Base-by-base conservation (phyloP, 2,888 invertebrate genomes). In the Brachynemurus nebulosus region DNA sequence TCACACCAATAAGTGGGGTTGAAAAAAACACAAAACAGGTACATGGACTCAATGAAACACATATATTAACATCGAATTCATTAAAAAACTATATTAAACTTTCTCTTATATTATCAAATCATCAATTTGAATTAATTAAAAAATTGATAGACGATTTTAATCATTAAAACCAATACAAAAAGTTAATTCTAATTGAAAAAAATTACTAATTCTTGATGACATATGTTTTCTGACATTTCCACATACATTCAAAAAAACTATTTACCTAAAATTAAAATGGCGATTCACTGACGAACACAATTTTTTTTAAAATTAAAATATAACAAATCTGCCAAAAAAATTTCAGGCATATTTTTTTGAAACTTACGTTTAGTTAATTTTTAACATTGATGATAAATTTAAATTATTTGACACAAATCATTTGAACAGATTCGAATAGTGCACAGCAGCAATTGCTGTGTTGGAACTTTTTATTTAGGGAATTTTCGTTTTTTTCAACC, bases 391-490 rank as follows among this genome's bases (percentile, higher is more conserved):
- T n/a, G 20, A 20, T 20, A 40, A 40, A 27, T 25, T 40, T 18
- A 37, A 37, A 37, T 14, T 40, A 40, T 30, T 19, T 35, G 18
- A 35, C 38, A 37, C 38, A 37, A 30, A 44, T 35, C 44, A 44
- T 44, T 44, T 25, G n/a, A n/a, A n/a, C n/a, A n/a, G n/a, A n/a
- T 35, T 44, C 37, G 34, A 12, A 16, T 21, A n/a, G 18, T 14
- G 19, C 16, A 25, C 27, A 25, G 18, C 21, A 25, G 18, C 20
- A 27, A 18, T 23, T 44, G 44, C 37, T 38, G 44, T 44, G 44
- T 44, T 44, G 44, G 44, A 44, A 44, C 27, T 37, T 38, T 44
- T 44, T 20, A 20, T 20, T 30, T 27, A n/a, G 4, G 30, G 5
- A 30, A n/a, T 9, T 30, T 11, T n/a, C n/a, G n/a, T n/a, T n/a